Percentiles rank a stretch among this genome's conserved stretches.
These are phyloP conservation scores for Gandaritis pyraliata DNA, from an alignment of 2,888 invertebrate genomes.

Conservation along the genomic window DNA sequence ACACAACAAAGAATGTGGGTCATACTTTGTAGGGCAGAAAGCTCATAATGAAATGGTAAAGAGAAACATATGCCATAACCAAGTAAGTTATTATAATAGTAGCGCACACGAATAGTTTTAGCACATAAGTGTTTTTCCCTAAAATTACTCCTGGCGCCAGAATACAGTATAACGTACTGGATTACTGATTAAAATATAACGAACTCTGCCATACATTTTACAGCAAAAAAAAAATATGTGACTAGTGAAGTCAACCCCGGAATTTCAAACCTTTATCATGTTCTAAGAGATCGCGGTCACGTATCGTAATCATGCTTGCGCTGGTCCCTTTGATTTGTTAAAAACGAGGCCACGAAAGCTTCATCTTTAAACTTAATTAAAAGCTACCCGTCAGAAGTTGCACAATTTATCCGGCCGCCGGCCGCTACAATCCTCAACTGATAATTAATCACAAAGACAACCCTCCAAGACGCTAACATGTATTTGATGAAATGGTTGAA, in stretches of 20 bases:
- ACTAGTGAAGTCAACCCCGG: no score
- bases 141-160: no score
- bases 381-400: conserved; percentile 42
- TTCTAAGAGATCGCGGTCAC: no score
- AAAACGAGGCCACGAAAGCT: not conserved
- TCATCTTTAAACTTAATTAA: conserved; percentile 45
- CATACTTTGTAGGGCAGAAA: conserved; percentile 1
- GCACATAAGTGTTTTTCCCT: no score
- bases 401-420: conserved; percentile 42
- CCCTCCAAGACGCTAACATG: conserved; percentile 13
- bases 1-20: conserved; percentile 10
- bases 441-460: conserved; percentile 61
- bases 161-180: no score
- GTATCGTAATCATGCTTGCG: not conserved
- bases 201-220: no score
- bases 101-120: not conserved
- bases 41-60: not conserved
- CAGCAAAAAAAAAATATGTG: no score
- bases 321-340: not conserved
- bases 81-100: not conserved
- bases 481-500: no score
- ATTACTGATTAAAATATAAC: no score
- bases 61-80: not conserved
- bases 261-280: no score
- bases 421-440: conserved; percentile 47